Evolutionary conservation across 2,113 vertebrate species (phyloP), one percentile per base, ranked within the genome.

Genomic region (Psilopsiagon aurifrons): DNA sequence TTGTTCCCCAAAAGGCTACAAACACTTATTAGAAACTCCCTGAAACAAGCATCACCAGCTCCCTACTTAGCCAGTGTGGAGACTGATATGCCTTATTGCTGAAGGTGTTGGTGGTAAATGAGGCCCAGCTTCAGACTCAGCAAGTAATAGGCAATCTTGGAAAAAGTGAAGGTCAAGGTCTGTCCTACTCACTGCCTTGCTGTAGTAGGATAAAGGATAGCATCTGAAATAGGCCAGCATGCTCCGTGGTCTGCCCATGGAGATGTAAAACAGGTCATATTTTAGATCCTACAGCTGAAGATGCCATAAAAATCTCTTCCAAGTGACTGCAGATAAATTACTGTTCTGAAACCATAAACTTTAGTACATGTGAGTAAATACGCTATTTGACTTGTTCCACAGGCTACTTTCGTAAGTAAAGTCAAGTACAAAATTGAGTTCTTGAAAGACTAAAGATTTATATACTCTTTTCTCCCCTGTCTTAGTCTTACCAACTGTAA

Each of bases 181-280:
- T 68, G 29, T 44, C 51, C 35, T 52, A 13, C 1, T 0, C 0
- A 0, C 6, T 44, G 13, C 29, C 41, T 54, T 55, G 28, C 14
- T 1, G 1, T 11, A 77, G 14, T n/a, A 41, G 14, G 24, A 31
- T 20, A 24, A 59, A 59, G 33, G 22, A 35, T 59, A 84, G 31
- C 20, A 4, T 35, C 28, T n/a, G 20, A 37, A 77, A 37, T 4
- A 55, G 17, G 46, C 7, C 74, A 66, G 24, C 14, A 22, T 6
- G 22, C 39, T 88, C 14, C 74, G 31, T 11, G 57, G 7, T 20
- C 75, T 70, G 33, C 24, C 78, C 31, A 0, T 6, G 27, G 43
- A 83, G 59, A 28, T 33, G 44, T 24, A 66, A 49, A 69, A 25
- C 49, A 22, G 44, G 31, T 41, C 63, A 6, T 41, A 14, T 43